Base-by-base conservation (phyloP, 1,140 invertebrate genomes). In the Caenorhabditis tropicalis region DNA sequence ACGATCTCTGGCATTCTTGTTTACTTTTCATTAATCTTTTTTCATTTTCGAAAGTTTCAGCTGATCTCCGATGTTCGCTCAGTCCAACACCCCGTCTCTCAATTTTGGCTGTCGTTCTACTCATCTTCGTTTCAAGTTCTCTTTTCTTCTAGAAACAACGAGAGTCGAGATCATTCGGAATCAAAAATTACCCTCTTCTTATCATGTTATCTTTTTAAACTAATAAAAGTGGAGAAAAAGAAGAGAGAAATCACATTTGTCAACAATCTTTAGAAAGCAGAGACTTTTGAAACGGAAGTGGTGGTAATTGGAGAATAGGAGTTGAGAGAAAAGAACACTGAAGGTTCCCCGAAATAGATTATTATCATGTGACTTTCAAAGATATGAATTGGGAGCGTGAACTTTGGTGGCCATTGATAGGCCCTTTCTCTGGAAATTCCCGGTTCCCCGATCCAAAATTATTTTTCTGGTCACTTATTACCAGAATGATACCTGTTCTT, bases 181-280 rank as follows among this genome's bases (percentile, higher is more conserved):
- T 43, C 36, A 74, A 74, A 74, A 74, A 74, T 65, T 33, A 39
- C 58, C 31, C 58, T 65, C 58, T 65, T 36, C 58, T 33, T 65
- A 65, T 65, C 58, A 65, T 33, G 16, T 24, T 33, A 65, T 65
- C 58, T 36, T 65, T 65, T 65, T 16, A 36, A 36, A 65, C 29
- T 65, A 65, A 65, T 65, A 65, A 65, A 65, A 65, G 36, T 65
- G 15, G 58, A 58, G 27, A 58, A 58, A n/a, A n/a, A n/a, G n/a
- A n/a, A n/a, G n/a, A n/a, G 53, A 58, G n/a, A 56, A 56, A 56
- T 56, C 58, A 65, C 58, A 65, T 15, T 24, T 65, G 58, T 65
- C 58, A 65, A 65, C 58, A 65, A 65, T 65, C 58, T 65, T 65
- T 65, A 65, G 58, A 65, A 65, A 65, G 36, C 58, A 65, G 29